These are phyloP conservation scores for zebrafish (Danio rerio) DNA, from an alignment of 2,113 vertebrate species.

Conservation along the genomic window GRCz12tu NC_133189.1:49054001-49054500, in stretches of 20 bases:
- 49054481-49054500: too few relatives aligned
- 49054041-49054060: not conserved
- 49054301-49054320: too few relatives aligned
- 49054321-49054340: too few relatives aligned
- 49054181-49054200: not conserved
- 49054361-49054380: too few relatives aligned
- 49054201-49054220: not conserved
- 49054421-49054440: too few relatives aligned
- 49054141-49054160: not conserved
- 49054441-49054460: too few relatives aligned
- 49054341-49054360: too few relatives aligned
- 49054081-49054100: not conserved
- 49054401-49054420: too few relatives aligned
- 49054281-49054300: not conserved
- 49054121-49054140: not conserved
- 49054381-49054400: too few relatives aligned
- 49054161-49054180: not conserved
- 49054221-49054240: not conserved
- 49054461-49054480: too few relatives aligned
- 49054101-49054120: conserved; percentile 10
- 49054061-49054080: not conserved
- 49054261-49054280: not conserved
- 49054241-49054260: not conserved
- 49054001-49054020: not conserved
- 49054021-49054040: not conserved